phyloP scores from a whole-genome alignment of 2,113 vertebrate genomes.

The Cervus canadensis region DNA sequence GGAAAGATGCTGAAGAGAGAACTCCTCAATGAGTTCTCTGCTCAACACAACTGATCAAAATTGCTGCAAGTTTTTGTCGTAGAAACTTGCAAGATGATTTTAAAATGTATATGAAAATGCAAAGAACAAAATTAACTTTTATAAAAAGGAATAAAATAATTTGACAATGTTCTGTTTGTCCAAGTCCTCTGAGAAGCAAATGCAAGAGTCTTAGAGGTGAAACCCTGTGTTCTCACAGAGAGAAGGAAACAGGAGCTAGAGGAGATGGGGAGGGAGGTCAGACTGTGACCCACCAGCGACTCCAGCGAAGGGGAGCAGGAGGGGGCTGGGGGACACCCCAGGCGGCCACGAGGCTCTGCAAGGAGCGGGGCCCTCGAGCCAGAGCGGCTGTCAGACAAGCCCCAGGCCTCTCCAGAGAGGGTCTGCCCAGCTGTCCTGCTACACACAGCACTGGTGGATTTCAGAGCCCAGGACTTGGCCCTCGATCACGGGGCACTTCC shows the following conservation, averaged over 20 bases:
- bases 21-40: background rate
- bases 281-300: background rate
- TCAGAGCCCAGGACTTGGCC: background rate
- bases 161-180: background rate
- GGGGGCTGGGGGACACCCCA: rapidly evolving
- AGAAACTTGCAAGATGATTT: background rate
- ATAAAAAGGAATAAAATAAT: background rate
- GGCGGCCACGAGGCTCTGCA: rapidly evolving
- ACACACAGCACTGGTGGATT: too few relatives aligned
- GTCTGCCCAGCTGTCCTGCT: background rate
- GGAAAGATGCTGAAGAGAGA: background rate
- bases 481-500: rapidly evolving
- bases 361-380: background rate
- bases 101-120: background rate
- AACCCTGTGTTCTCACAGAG: background rate
- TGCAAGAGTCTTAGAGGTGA: rapidly evolving
- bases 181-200: background rate
- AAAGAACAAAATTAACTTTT: background rate
- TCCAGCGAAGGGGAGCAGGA: too few relatives aligned
- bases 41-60: background rate
- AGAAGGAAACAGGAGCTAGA: rapidly evolving
- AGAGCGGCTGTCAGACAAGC: background rate
- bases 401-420: background rate
- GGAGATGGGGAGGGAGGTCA: rapidly evolving
- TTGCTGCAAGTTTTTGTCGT: background rate